These are phyloP conservation scores for Gambusia yucatana DNA, from an alignment of 2,797 vertebrate genomes.

Conservation along the genomic window DNA sequence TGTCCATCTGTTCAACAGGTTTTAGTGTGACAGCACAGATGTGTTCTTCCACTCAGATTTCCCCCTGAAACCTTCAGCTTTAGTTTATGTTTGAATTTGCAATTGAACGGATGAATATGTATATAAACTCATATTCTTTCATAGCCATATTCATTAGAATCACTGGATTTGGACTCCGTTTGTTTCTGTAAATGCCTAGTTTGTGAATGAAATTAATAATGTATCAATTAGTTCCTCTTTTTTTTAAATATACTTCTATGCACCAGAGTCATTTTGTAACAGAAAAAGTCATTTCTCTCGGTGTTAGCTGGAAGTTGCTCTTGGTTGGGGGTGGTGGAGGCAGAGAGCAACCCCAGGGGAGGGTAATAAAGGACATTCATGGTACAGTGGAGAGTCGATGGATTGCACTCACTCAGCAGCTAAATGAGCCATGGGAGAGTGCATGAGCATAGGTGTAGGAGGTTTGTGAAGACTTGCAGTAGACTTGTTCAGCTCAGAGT, in stretches of 20 bases:
- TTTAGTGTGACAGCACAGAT: neutral
- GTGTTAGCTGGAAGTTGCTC: constrained; percentile 2
- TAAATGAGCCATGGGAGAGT: constrained; percentile 52
- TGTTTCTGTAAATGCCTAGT: neutral
- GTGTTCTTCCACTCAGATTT: neutral
- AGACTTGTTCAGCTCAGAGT: constrained; percentile 14
- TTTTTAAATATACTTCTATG: constrained; percentile 18
- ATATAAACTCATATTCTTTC: neutral
- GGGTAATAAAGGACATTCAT: constrained; percentile 64
- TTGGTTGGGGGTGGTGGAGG: constrained; percentile 38
- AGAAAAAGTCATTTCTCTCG: constrained; percentile 11
- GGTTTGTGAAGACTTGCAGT: constrained; percentile 13
- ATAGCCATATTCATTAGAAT: neutral
- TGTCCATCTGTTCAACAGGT: neutral
- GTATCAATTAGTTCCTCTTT: neutral
- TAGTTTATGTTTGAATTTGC: neutral
- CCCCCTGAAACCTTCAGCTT: neutral
- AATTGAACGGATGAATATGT: neutral
- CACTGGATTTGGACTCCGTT: neutral
- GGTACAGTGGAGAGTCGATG: constrained; percentile 59
- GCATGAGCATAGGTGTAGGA: constrained; percentile 15
- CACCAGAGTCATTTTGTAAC: neutral
- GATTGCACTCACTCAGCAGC: constrained; percentile 62
- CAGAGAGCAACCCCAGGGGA: constrained; percentile 42
- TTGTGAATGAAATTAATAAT: neutral